Base-by-base conservation (phyloP, 2,888 invertebrate genomes). In the Cantharis lateralis region DNA sequence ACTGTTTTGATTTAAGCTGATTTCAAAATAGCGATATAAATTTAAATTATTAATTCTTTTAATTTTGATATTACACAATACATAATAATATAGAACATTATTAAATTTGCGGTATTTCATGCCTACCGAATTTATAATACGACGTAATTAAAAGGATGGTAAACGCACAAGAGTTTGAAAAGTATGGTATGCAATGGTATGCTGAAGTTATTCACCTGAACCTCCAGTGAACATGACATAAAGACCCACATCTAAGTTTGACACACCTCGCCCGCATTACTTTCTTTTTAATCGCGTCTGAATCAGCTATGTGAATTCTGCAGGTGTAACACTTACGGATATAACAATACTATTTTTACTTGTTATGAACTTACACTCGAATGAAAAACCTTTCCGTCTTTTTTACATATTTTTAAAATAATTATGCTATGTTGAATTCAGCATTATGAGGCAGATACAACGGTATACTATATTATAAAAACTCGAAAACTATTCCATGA, bases 221-320 rank as follows among this genome's bases (percentile, higher is more conserved):
- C 76, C 71, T 64, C 64, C 70, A 63, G 64, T 71, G 71, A 61
- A 71, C 61, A 74, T 69, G 77, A 74, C 77, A 77, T 74, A 28
- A 62, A 74, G 74, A 77, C 77, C 77, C 77, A 77, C 77, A 74
- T 77, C 66, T 63, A 48, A 63, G 16, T 68, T 48, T 26, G 71
- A 68, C 77, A 74, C 74, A 63, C 70, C 71, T 71, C 70, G 72
- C 72, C 76, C 76, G 72, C 73, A 76, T 76, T 68, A 74, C 74
- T 74, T 74, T 74, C 74, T 74, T 74, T 74, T 74, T 70, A 66
- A 66, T 66, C 24, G 20, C n/a, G 64, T 66, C 16, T 66, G 64
- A 66, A 66, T 66, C 64, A 13, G 10, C 64, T 66, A 66, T 66
- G 64, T 24, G 64, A 66, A 66, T 66, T 66, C 64, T 66, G n/a